Base-by-base conservation (phyloP, 1,140 invertebrate genomes). In the Andrena cerasifolii region DNA sequence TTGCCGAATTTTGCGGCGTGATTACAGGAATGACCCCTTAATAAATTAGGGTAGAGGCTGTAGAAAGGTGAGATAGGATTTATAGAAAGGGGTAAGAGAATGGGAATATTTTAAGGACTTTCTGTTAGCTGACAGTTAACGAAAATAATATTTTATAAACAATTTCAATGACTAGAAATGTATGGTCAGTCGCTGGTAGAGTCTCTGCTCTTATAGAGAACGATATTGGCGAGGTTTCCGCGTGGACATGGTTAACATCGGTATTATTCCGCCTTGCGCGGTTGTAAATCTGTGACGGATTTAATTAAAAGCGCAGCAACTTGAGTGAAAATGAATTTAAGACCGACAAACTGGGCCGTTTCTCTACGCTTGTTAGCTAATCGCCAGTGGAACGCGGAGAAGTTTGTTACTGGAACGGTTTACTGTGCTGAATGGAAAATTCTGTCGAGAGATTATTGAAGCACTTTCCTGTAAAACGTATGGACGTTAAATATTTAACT, bases 281-380 rank as follows among this genome's bases (percentile, higher is more conserved):
- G 24, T 16, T 33, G 45, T 8, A 14, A 51, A 66, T 51, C n/a
- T 10, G 45, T n/a, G 28, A 51, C 5, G 26, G 63, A 12, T 51
- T 51, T 16, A 66, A 66, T 49, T 51, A 66, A 49, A 49, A 40
- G 26, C 26, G 26, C 43, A 45, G 31, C 28, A 10, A 66, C 45
- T 7, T 26, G 45, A 6, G 56, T 4, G 3, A 36, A 5, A 59
- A 59, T 10, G 56, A 61, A 24, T 43, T 21, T 21, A n/a, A 4
- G 36, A 3, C 4, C 40, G 26, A 49, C 63, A 21, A 66, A 33
- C 43, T 49, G 18, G 5, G 18, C 47, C 31, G 31, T 24, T 54
- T 67, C 31, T 18, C 31, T 18, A 53, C 59, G 21, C 21, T 45
- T 62, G 36, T 45, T 45, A 62, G n/a, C 21, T 33, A 4, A 16